A percentile compares a stretch with the other conserved stretches of the same genome.
These are phyloP conservation scores for Octonoba sinensis DNA, from an alignment of 2,888 invertebrate species.

Conservation along the genomic window DNA sequence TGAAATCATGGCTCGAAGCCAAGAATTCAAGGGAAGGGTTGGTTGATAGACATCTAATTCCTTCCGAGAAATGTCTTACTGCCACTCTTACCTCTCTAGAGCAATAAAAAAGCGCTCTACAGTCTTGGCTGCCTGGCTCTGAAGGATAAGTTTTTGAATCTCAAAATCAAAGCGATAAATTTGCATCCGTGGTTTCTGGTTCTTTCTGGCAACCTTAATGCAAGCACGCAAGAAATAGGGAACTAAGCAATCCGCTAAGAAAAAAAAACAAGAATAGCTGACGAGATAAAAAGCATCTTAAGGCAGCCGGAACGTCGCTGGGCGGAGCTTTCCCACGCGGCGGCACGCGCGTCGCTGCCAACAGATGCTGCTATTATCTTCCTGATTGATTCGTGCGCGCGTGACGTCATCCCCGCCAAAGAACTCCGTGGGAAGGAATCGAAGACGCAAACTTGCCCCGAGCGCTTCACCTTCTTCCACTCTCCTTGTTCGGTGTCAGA, in stretches of 20 bases:
- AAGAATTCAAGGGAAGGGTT: too few relatives aligned
- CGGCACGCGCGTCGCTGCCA: conserved; percentile 55
- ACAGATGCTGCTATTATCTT: conserved; percentile 63
- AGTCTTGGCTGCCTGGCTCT: too few relatives aligned
- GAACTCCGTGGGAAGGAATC: conserved; percentile 44
- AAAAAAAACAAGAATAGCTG: conserved; percentile 5
- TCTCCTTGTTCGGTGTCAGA: too few relatives aligned
- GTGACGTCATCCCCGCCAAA: conserved; percentile 35
- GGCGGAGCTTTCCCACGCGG: conserved; percentile 61
- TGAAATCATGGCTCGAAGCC: too few relatives aligned
- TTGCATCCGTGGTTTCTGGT: too few relatives aligned
- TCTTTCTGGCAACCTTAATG: neutral
- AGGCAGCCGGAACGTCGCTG: conserved; percentile 12
- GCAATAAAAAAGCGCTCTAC: too few relatives aligned
- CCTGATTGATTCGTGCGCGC: conserved; percentile 49
- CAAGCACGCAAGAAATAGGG: conserved; percentile 28
- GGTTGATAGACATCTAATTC: too few relatives aligned
- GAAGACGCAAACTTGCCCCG: neutral
- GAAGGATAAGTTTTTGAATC: too few relatives aligned
- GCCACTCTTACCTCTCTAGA: too few relatives aligned
- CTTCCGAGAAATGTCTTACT: too few relatives aligned
- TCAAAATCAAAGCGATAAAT: too few relatives aligned
- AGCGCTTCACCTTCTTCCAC: too few relatives aligned
- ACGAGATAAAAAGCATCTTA: conserved; percentile 13
- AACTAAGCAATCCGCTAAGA: conserved; percentile 27